A percentile compares a stretch with the other conserved stretches of the same genome.
Evolutionary conservation across 1,140 invertebrate species (phyloP).

Genomic region (Wasmannia auropunctata): DNA sequence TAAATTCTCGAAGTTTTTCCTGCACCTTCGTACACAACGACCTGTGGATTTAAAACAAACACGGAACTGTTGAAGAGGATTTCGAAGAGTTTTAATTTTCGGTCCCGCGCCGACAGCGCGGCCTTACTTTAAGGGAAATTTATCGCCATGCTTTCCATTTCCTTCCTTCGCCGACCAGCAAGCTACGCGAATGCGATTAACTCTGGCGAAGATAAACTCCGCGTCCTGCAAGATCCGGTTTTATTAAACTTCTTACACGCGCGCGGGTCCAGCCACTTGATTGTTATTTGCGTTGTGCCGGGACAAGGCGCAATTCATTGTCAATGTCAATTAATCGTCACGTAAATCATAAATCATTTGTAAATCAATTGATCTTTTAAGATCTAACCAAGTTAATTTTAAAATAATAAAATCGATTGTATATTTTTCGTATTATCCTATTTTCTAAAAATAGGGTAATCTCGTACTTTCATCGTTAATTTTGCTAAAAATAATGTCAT

Average conservation of each 20-base stretch:
- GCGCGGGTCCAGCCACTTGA: background rate
- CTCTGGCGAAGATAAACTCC: slow-evolving; percentile 57
- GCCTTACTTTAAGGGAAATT: slow-evolving; percentile 52
- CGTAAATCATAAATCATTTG: background rate
- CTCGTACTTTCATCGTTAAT: background rate
- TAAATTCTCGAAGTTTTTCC: slow-evolving; percentile 55
- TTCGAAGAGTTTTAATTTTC: slow-evolving; percentile 59
- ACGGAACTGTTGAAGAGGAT: slow-evolving; percentile 41
- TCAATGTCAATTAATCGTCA: background rate
- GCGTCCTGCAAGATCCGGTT: slow-evolving; percentile 47
- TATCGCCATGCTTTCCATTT: slow-evolving; percentile 34
- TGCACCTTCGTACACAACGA: slow-evolving; percentile 53
- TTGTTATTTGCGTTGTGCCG: slow-evolving; percentile 30
- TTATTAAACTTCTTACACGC: slow-evolving; percentile 53
- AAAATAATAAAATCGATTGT: background rate
- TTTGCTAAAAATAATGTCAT: background rate
- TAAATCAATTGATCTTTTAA: background rate
- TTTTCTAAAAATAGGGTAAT: background rate
- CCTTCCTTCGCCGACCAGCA: slow-evolving; percentile 25
- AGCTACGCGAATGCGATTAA: slow-evolving; percentile 55
- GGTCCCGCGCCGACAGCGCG: slow-evolving; percentile 42
- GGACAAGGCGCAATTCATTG: background rate
- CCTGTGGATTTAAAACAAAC: slow-evolving; percentile 61
- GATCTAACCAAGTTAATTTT: background rate
- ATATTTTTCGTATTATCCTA: background rate